Evolutionary conservation across 2,797 vertebrate genomes (phyloP), one percentile per base, ranked within the genome.

Genomic region (Pseudomugil gertrudae): DNA sequence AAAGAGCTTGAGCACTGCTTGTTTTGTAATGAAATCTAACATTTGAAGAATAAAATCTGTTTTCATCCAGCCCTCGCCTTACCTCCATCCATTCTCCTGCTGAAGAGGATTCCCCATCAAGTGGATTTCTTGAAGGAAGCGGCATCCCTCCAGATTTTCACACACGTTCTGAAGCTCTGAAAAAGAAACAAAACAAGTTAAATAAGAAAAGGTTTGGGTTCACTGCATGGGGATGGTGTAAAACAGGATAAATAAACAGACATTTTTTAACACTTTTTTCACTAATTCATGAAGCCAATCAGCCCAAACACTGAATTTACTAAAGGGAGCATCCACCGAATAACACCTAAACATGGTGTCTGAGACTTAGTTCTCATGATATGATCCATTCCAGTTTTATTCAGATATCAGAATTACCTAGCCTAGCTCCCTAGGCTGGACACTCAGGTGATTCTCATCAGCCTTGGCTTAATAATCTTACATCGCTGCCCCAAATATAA

Each of bases 11-110:
- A 43, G 5, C 8, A 5, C 1, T n/a, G 23, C 23, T 45, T 55
- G 1, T 48, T 15, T 17, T 2, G 1, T 56, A 19, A 13, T 48
- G 15, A 54, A 59, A 30, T 48, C 53, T 48, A 24, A 50, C 30
- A 50, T 29, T 23, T 21, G 52, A 26, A 51, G 24, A 13, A 21
- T 48, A 32, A 32, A 32, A 26, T 15, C 3, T 3, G 38, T 36
- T 57, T 51, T 6, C 23, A 4, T 17, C 56, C 21, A 23, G 8
- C 9, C 21, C 4, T 33, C 2, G 2, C 72, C 91, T 93, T 71
- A 99, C 98, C 96, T 95, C 96, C 95, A 98, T 14, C 87, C 90
- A 43, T 63, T 76, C 84, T 98, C 96, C 80, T 91, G 94, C 60
- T 95, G 92, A 75, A 98, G 73, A 66, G 97, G 96, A 90, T 98